Evolutionary conservation across 1,140 invertebrate genomes (phyloP), one percentile per base, ranked within the genome.

Genomic region (Apocrypta bakeri): DNA sequence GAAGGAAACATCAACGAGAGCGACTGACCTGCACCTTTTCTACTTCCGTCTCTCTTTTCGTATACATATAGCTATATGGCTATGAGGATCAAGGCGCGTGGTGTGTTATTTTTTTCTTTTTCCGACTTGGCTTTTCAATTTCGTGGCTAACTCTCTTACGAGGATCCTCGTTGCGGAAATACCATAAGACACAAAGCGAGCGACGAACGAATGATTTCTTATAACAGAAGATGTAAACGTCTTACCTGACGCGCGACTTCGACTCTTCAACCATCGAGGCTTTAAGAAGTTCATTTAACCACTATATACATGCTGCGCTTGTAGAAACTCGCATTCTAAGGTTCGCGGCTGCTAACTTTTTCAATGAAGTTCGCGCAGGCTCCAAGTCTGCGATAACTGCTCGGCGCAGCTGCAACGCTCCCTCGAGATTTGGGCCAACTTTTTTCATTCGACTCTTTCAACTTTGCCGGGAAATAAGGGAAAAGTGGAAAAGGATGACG

Each of bases 331-430:
- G 85, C 86, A 86, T 88, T 88, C 86, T 86, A 88, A 90, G 89
- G 88, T 89, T 90, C 17, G 90, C 87, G 87, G 86, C 21, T n/a
- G 0, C 33, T 37, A 91, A 91, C 90, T 91, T 91, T 91, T 91
- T 90, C 89, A 91, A 91, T 91, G 89, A 91, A 91, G 90, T 48
- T 75, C 25, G 25, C 42, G 29, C n/a, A n/a, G n/a, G 63, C 63
- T 25, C 63, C 63, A 66, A 66, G 24, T 29, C 63, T 11, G 63
- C 17, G 48, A 14, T 56, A 48, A 56, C 48, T 56, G 21, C 48
- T 21, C 48, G 1, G 42, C 14, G 48, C 48, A 56, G 48, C 48
- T 21, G 48, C 31, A 84, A 79, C 84, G 85, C 86, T 90, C 89
- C 86, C 88, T 90, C 86, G 88, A 90, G 90, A 88, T 88, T 83